Base-by-base conservation (phyloP, 2,888 invertebrate genomes). In the Drosophila eohydei region DNA sequence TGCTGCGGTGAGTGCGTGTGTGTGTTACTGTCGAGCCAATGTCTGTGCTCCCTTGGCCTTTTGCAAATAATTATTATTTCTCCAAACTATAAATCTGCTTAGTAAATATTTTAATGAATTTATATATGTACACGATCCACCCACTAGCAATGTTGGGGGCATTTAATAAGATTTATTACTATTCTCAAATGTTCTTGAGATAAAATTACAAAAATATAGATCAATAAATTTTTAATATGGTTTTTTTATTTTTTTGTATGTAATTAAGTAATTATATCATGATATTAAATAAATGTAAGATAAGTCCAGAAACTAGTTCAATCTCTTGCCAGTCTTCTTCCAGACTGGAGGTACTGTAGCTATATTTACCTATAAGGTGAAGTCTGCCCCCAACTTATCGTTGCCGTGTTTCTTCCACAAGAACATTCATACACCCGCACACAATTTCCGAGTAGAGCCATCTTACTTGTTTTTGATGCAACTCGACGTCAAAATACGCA, bases 71-170 rank as follows among this genome's bases (percentile, higher is more conserved):
- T 86, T 86, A 86, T 86, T 88, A 88, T 88, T 86, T 83, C 81
- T 75, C 74, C 83, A 80, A 83, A 83, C 89, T 88, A 89, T 88
- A 88, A 88, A 89, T 89, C 89, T 80, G 83, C 81, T 81, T 88
- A 80, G 71, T 81, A 80, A 85, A 78, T 81, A 88, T 78, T 83
- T 81, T 77, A 81, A 71, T 75, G 69, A 58, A 84, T 79, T 74
- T 87, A 68, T 81, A 67, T 38, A 38, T 38, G 26, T 16, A 16
- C 9, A 26, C n/a, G 26, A 26, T 48, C 52, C 36, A 21, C 12
- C 32, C 54, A 61, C 65, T 48, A 55, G 30, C 54, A 40, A 30
- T 14, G 1, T 44, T 44, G 44, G 9, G 7, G 3, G 54, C 28
- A 26, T 36, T 12, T 43, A 2, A 21, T 36, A 55, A 48, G 44